These are phyloP conservation scores for Lasiurus cinereus DNA, from an alignment of 2,113 vertebrate genomes.

Conservation along the genomic window DNA sequence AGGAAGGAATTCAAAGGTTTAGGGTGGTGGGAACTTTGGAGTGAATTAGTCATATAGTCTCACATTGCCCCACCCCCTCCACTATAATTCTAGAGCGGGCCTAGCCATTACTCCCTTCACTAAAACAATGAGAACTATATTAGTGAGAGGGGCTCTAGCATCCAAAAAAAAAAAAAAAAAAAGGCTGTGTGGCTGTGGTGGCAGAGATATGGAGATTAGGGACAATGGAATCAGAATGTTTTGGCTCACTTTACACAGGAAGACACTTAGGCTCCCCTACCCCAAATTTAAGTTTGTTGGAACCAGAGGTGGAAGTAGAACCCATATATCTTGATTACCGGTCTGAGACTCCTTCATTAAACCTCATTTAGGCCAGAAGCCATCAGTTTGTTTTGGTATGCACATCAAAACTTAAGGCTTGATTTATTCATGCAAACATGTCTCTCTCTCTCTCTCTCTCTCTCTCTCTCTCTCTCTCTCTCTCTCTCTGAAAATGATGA, in stretches of 20 bases:
- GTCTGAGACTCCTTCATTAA: background rate
- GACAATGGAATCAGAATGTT: background rate
- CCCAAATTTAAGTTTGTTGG: constrained; percentile 15
- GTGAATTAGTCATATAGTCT: background rate
- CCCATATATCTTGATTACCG: background rate
- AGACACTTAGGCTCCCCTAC: background rate
- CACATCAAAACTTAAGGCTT: background rate
- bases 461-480: background rate
- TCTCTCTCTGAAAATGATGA: constrained; percentile 41
- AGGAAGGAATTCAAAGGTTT: background rate
- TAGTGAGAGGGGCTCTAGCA: no score
- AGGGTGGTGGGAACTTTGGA: background rate
- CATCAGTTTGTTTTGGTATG: background rate
- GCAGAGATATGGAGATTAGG: background rate
- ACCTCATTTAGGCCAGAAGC: background rate
- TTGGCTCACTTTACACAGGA: background rate
- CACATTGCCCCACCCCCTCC: background rate
- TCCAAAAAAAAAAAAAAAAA: background rate
- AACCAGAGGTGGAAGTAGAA: background rate
- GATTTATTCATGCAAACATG: background rate
- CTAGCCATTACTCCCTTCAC: background rate
- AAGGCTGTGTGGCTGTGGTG: background rate
- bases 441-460: background rate
- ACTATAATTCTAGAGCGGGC: background rate
- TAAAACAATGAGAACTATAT: no score